Evolutionary conservation across 2,888 invertebrate species (phyloP).

Genomic region (Caenorhabditis sp.): DNA sequence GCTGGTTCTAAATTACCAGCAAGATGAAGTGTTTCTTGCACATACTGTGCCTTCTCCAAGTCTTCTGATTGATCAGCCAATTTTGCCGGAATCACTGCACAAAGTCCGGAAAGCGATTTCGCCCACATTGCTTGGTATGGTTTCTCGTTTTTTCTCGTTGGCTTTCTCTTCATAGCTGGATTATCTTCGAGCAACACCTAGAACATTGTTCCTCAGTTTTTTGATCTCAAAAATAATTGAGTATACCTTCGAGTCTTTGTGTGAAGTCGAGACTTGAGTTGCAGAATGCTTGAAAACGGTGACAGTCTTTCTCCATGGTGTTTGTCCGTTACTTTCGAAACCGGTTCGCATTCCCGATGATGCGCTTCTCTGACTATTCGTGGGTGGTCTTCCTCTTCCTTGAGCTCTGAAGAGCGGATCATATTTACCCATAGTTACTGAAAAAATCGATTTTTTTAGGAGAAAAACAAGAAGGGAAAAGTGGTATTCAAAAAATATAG

Average conservation of each 20-base stretch:
- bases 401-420: conserved; percentile 17
- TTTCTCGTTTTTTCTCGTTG: conserved; percentile 18
- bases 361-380: conserved; percentile 35
- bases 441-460: conserved; percentile 1
- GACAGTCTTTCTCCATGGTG: conserved; percentile 76
- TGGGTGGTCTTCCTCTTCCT: conserved; percentile 23
- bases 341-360: conserved; percentile 24
- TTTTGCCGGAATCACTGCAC: conserved; percentile 58
- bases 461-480: not conserved
- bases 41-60: conserved; percentile 14
- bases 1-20: conserved; percentile 16
- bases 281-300: conserved; percentile 24
- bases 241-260: conserved; percentile 10
- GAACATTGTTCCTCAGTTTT: not conserved
- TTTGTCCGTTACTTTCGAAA: conserved; percentile 84
- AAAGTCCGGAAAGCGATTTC: conserved; percentile 62
- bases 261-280: conserved; percentile 22
- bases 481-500: not conserved
- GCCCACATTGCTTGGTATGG: conserved; percentile 66
- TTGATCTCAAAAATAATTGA: too few species aligned
- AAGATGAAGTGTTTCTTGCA: conserved; percentile 16
- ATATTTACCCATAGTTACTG: conserved; percentile 13
- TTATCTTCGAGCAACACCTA: conserved; percentile 24
- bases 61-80: conserved; percentile 41
- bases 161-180: conserved; percentile 6